phyloP scores from a whole-genome alignment of 2,888 invertebrate genomes.

The Drosophila helvetica region DNA sequence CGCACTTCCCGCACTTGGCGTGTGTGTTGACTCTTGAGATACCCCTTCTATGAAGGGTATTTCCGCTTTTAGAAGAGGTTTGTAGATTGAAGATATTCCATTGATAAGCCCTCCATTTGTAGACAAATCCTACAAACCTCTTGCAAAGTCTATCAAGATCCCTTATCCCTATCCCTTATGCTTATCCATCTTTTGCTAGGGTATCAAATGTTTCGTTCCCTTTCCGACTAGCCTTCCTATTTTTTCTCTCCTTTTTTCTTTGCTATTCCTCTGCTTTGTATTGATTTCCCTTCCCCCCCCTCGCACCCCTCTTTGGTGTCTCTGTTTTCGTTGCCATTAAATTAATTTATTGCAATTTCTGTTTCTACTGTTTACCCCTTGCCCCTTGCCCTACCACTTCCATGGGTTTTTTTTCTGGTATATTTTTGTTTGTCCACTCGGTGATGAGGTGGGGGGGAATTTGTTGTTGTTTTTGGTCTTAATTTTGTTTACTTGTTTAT shows the following conservation, averaged over 20 bases:
- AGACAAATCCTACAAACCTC: too few relatives aligned
- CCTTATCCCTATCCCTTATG: too few relatives aligned
- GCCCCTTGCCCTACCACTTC: too few relatives aligned
- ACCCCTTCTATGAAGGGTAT: neutral
- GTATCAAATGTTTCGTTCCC: neutral
- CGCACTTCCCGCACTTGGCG: neutral
- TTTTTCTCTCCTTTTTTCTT: neutral
- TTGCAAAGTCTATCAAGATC: neutral
- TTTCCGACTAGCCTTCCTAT: neutral
- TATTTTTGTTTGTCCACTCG: constrained; percentile 43
- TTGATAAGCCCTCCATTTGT: too few relatives aligned
- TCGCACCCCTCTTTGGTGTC: neutral
- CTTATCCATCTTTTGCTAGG: too few relatives aligned
- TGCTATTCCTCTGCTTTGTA: neutral
- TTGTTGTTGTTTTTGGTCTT: constrained; percentile 23
- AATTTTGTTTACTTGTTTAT: constrained; percentile 21
- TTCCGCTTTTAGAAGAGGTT: neutral
- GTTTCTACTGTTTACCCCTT: constrained; percentile 4
- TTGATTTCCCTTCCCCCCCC: neutral
- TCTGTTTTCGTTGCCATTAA: constrained; percentile 53
- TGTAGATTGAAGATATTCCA: neutral
- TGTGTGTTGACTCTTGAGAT: constrained; percentile 16
- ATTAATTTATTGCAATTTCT: constrained; percentile 60
- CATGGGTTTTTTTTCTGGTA: neutral
- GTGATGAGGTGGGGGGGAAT: neutral